Evolutionary conservation across 2,888 invertebrate genomes (phyloP).

Genomic region (Tricholauxania praeusta): DNA sequence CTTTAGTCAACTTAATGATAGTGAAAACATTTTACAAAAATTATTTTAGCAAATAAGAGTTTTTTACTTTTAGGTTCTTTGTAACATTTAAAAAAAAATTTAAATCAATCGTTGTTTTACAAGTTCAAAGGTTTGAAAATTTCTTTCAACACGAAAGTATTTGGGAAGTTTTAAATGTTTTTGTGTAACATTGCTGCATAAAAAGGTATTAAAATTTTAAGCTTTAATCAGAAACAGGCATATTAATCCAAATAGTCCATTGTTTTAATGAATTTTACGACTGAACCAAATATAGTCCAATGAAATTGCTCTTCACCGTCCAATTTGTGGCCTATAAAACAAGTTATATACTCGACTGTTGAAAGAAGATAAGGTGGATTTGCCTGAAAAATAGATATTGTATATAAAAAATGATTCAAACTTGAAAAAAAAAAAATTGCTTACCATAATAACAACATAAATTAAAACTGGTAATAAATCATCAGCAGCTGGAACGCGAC

Average conservation of each 20-base stretch:
- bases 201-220: too few species aligned
- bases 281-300: constrained; percentile 98
- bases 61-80: too few species aligned
- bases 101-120: constrained; percentile 5
- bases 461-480: constrained; percentile 97
- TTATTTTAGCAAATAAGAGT: too few species aligned
- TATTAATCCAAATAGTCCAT: constrained; percentile 73
- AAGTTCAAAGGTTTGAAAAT: constrained; percentile 24
- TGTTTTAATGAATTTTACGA: constrained; percentile 97
- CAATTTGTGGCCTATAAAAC: constrained; percentile 86
- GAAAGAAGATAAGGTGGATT: constrained; percentile 95
- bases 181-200: background rate
- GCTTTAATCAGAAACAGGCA: background rate
- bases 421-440: background rate
- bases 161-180: background rate
- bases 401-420: background rate
- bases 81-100: too few species aligned
- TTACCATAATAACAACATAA: constrained; percentile 93
- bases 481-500: constrained; percentile 88
- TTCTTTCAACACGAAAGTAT: background rate
- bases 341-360: constrained; percentile 95
- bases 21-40: constrained; percentile 3
- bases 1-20: constrained; percentile 31
- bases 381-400: constrained; percentile 73
- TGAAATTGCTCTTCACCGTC: constrained; percentile 95